Base-by-base conservation (phyloP, 2,797 vertebrate species). In the Luscinia megarhynchos region DNA sequence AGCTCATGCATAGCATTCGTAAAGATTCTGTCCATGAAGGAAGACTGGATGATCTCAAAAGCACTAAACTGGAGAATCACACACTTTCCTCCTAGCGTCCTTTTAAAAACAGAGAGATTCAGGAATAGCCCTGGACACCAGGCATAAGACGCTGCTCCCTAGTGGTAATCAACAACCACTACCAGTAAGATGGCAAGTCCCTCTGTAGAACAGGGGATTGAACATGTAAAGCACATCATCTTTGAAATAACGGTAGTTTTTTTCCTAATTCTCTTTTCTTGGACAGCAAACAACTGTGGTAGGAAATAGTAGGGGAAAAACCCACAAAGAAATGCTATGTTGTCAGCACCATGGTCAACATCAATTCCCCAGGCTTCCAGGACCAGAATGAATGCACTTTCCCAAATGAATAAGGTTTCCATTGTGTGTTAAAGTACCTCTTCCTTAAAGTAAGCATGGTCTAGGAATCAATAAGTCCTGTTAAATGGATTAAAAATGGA, bases 401-500 rank as follows among this genome's bases (percentile, higher is more conserved):
- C 61, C 64, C 75, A 80, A 87, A 95, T 90, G 92, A 95, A 74
- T 90, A 87, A 81, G 57, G 54, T 80, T 94, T 89, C 90, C 83
- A 68, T 77, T 92, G 64, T 95, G 57, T 70, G 67, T 68, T 61
- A 48, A 95, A 95, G 93, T 80, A 93, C 18, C 53, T 72, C 9
- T 77, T 87, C 59, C 70, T 85, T 74, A 90, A 95, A 92, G 83
- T 40, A 87, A 80, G 64, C 75, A 77, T 89, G 88, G 36, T 64
- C 38, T 69, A 59, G 32, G 38, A 92, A 95, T 96, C 96, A 93
- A 95, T 96, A 87, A 48, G 22, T 11, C 46, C 62, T 64, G 36
- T 64, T 95, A 95, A 97, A 95, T 85, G 84, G 88, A 95, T 95
- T 95, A 94, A 93, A 95, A 95, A 95, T 90, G 74, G 50, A 90